Evolutionary conservation across 2,113 vertebrate genomes (phyloP), one percentile per base, ranked within the genome.

Genomic region (Pseudorhombus dupliciocellatus): DNA sequence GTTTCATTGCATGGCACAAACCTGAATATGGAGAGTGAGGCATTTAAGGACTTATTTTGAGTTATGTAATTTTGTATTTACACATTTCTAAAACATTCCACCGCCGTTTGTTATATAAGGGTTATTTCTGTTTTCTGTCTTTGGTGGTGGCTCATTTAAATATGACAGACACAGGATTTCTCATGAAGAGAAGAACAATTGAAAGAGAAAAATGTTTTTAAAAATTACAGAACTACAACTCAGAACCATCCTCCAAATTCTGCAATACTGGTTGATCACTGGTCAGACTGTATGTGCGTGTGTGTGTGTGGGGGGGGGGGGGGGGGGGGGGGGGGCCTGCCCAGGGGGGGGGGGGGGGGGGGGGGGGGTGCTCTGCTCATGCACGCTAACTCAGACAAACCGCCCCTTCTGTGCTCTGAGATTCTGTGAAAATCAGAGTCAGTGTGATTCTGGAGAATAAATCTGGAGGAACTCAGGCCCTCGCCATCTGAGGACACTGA

Each of bases 371-470:
- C n/a, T n/a, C n/a, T n/a, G n/a, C n/a, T n/a, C n/a, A n/a, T 34
- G 26, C 70, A 70, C 76, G 79, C 66, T 37, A 81, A 84, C 73
- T 79, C 73, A 67, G 75, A 76, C 66, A 81, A 87, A 83, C 78
- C 73, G 80, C 87, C 76, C 74, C 81, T 48, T 82, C 83, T 75
- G 70, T 31, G 63, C 77, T 84, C 77, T 50, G 81, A 80, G 57
- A 83, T 64, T 66, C 77, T 79, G 77, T 75, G 78, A 79, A 58
- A 75, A 46, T 71, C 69, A 66, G 66, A 66, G 68, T 50, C 73
- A 70, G 81, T 86, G 79, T 88, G 73, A 86, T 87, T 81, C 75
- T 69, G 69, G 54, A 82, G 64, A 76, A 77, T 77, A 67, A 28
- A 77, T 80, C 67, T 80, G 70, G 70, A 85, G 57, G 72, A 79